Percentiles rank a stretch among this genome's conserved stretches.
phyloP scores from a whole-genome alignment of 2,888 invertebrate species.

The Scaptomyza flava region DNA sequence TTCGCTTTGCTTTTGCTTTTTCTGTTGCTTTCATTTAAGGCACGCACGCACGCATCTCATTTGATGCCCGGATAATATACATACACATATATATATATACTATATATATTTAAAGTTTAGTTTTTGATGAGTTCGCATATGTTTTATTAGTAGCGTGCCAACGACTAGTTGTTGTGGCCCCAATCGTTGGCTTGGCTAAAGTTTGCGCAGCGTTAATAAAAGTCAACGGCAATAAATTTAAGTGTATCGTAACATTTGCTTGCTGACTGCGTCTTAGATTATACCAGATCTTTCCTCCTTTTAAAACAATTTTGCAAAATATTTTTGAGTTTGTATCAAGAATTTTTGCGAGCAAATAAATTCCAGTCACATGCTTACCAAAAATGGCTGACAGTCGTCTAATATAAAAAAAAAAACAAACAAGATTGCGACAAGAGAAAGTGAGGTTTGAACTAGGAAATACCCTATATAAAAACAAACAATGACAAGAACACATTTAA shows the following conservation, averaged over 20 bases:
- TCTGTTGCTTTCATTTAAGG: slow-evolving; percentile 32
- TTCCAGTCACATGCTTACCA: slow-evolving; percentile 68
- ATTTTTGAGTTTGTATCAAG: slow-evolving; percentile 48
- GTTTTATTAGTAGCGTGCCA: slow-evolving; percentile 70
- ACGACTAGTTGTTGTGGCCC: slow-evolving; percentile 44
- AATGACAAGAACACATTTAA: too few species aligned
- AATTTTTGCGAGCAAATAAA: slow-evolving; percentile 40
- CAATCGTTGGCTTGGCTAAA: slow-evolving; percentile 26
- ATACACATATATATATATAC: slow-evolving; percentile 55
- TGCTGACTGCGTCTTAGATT: slow-evolving; percentile 31
- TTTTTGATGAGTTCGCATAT: slow-evolving; percentile 76
- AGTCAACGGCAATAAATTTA: slow-evolving; percentile 59
- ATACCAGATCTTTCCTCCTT: not conserved
- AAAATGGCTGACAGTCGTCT: slow-evolving; percentile 45
- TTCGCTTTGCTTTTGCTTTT: not conserved
- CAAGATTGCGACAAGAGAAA: not conserved
- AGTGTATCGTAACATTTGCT: slow-evolving; percentile 48
- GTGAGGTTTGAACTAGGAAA: not conserved
- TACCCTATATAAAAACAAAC: not conserved
- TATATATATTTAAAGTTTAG: slow-evolving; percentile 72
- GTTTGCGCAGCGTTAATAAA: slow-evolving; percentile 45
- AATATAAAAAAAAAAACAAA: slow-evolving; percentile 58
- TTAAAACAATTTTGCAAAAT: slow-evolving; percentile 29
- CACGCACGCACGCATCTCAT: slow-evolving; percentile 58
- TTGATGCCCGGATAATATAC: slow-evolving; percentile 64